A percentile compares a stretch with the other conserved stretches of the same genome.
phyloP scores from a whole-genome alignment of 2,888 invertebrate genomes.

The Ophraella communa region DNA sequence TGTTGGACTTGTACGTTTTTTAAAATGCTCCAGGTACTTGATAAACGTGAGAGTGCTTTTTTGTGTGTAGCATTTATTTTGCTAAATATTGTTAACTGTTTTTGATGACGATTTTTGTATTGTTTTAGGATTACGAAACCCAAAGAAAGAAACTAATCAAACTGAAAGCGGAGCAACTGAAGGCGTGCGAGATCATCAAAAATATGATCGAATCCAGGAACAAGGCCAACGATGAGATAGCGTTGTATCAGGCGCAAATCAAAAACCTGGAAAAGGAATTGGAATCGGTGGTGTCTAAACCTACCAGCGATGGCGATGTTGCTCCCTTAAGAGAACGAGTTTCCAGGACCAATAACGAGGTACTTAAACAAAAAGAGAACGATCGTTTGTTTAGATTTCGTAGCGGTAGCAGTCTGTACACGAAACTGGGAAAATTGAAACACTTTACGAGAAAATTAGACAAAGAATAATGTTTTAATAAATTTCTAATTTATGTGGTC shows the following conservation, averaged over 20 bases:
- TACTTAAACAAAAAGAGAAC: constrained; percentile 36
- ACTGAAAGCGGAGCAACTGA: constrained; percentile 56
- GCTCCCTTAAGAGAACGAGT: constrained; percentile 38
- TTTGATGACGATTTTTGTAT: neutral
- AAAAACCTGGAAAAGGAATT: constrained; percentile 44
- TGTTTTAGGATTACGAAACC: constrained; percentile 37
- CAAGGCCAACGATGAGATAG: constrained; percentile 46
- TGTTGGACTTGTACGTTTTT: too few species aligned
- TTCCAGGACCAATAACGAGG: constrained; percentile 50
- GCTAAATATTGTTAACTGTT: too few species aligned
- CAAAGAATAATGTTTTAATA: neutral
- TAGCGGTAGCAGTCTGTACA: neutral
- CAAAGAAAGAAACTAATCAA: constrained; percentile 50
- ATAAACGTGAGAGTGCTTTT: too few species aligned
- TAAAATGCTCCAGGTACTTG: too few species aligned
- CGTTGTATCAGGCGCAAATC: constrained; percentile 13
- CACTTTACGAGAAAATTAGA: neutral
- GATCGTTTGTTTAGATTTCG: constrained; percentile 4
- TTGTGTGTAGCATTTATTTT: too few species aligned
- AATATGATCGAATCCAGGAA: constrained; percentile 54
- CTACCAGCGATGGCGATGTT: constrained; percentile 31
- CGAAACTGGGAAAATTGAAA: neutral
- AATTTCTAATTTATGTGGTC: too few species aligned
- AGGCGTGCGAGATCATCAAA: constrained; percentile 58
- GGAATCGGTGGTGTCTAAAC: constrained; percentile 47